Conservation (phyloP, 2,113 vertebrate species). For the Porphyrio hochstetteri region DNA sequence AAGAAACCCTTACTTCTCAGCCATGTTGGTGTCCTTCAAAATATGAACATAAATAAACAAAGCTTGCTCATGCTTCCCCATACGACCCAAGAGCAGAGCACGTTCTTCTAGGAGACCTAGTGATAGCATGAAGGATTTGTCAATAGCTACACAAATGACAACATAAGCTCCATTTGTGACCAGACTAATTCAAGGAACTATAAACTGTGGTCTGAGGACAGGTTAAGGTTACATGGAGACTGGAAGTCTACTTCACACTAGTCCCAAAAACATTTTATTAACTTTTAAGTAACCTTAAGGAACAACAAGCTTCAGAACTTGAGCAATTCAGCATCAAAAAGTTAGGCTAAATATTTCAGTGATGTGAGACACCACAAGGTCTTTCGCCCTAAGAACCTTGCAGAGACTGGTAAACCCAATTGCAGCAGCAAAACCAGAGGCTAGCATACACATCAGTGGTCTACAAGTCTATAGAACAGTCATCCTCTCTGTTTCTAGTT, state of each 20-base stretch:
- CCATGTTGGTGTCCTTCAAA: slow-evolving; percentile 90
- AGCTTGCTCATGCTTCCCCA: slow-evolving; percentile 98
- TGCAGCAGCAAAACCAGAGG: background rate
- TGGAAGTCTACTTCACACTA: background rate
- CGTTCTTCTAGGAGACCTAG: slow-evolving; percentile 94
- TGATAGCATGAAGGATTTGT: background rate
- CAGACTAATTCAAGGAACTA: background rate
- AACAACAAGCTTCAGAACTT: background rate
- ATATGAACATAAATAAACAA: slow-evolving; percentile 98
- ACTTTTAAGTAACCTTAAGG: background rate
- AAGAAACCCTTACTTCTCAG: slow-evolving; percentile 85
- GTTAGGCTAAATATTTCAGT: background rate
- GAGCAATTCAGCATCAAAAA: background rate
- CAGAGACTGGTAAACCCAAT: background rate
- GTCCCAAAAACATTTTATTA: background rate
- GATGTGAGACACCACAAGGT: background rate
- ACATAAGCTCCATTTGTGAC: background rate
- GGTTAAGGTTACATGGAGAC: background rate
- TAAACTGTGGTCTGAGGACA: background rate
- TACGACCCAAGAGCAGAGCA: slow-evolving; percentile 92
- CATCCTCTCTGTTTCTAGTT: background rate
- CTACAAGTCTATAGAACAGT: background rate
- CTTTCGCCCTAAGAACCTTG: background rate
- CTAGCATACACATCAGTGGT: background rate
- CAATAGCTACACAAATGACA: background rate